Evolutionary conservation across 2,797 vertebrate genomes (phyloP).

Genomic region (Potorous gilbertii): DNA sequence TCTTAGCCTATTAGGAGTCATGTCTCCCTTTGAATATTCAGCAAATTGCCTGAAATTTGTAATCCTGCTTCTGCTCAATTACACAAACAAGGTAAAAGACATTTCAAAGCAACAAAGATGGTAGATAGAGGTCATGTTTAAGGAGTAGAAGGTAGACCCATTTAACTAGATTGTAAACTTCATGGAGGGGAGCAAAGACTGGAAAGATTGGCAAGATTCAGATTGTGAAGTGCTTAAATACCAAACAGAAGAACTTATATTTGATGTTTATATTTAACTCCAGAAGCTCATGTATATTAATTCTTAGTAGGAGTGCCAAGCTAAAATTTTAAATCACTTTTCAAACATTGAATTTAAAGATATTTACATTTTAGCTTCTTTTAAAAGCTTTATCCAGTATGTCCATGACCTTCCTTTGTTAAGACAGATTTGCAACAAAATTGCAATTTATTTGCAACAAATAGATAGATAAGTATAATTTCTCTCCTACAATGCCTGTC

Average conservation of each 20-base stretch:
- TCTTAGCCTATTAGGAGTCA: neutral
- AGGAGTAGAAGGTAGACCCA: neutral
- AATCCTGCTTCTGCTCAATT: neutral
- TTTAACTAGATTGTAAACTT: neutral
- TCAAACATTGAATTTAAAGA: conserved; percentile 27
- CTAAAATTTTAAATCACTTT: neutral
- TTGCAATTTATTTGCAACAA: too few relatives aligned
- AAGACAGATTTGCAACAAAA: neutral
- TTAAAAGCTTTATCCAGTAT: neutral
- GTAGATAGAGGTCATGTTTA: neutral
- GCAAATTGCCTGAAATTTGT: neutral
- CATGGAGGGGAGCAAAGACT: neutral
- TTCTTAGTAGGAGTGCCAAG: neutral
- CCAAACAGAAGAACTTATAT: neutral
- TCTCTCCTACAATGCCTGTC: neutral
- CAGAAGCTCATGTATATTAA: neutral
- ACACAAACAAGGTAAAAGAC: neutral
- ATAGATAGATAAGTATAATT: neutral
- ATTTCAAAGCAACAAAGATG: neutral
- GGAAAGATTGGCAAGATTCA: neutral
- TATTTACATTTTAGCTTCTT: conserved; percentile 21
- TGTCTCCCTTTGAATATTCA: neutral
- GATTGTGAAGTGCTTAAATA: neutral
- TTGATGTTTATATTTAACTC: conserved; percentile 24
- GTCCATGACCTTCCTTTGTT: neutral